Conservation (phyloP, 2,888 invertebrate genomes). For the Geophilus truncorum region DNA sequence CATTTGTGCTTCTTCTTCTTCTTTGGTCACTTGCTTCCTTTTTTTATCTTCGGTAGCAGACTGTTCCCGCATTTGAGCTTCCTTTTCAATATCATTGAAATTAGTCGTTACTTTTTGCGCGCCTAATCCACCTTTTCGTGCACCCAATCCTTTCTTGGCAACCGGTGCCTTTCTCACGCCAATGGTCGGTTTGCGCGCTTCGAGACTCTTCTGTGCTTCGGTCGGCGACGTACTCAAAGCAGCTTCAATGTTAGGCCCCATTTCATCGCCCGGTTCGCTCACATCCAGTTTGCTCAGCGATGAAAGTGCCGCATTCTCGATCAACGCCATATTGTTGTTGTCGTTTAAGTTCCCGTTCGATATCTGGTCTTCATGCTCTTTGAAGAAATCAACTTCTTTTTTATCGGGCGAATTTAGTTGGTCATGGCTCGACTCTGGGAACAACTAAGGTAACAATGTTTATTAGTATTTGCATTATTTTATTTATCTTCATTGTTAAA, state of each 20-base stretch:
- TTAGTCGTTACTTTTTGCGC: constrained; percentile 92
- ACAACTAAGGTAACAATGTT: constrained; percentile 56
- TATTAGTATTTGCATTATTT: not conserved
- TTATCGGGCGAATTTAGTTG: constrained; percentile 50
- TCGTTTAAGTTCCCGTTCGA: constrained; percentile 36
- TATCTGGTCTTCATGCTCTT: constrained; percentile 56
- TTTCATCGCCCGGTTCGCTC: constrained; percentile 1
- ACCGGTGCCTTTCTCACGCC: constrained; percentile 62
- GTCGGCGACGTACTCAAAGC: constrained; percentile 50
- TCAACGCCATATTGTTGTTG: constrained; percentile 34
- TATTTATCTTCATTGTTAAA: not conserved
- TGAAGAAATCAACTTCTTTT: constrained; percentile 85
- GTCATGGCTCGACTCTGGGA: constrained; percentile 63
- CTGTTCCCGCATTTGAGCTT: constrained; percentile 65
- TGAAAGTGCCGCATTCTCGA: constrained; percentile 35
- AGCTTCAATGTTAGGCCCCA: constrained; percentile 53
- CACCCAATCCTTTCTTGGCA: constrained; percentile 71
- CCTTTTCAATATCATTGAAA: constrained; percentile 89
- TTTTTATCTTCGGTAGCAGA: constrained; percentile 51
- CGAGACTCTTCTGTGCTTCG: constrained; percentile 45
- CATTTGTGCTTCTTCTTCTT: constrained; percentile 61
- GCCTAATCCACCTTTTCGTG: constrained; percentile 81
- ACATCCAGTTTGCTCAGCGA: constrained; percentile 9
- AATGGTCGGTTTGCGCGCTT: constrained; percentile 62
- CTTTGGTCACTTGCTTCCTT: constrained; percentile 50